Percentiles rank a stretch among this genome's conserved stretches.
phyloP scores from a whole-genome alignment of 2,888 invertebrate genomes.

The Plemyria rubiginata region DNA sequence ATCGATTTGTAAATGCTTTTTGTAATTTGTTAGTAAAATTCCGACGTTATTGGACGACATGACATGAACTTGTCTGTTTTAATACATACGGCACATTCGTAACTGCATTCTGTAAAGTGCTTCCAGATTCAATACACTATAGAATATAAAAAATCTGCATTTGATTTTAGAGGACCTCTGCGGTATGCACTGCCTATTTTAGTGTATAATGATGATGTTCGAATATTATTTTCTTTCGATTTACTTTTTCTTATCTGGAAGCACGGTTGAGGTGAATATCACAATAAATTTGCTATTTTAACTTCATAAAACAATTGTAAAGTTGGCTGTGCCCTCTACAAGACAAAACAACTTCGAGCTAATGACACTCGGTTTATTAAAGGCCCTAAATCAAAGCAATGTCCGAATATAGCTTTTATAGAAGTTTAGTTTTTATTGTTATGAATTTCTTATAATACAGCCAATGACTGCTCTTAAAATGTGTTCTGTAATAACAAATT shows the following conservation, averaged over 20 bases:
- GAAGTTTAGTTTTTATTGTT: conserved; percentile 45
- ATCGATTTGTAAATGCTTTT: conserved; percentile 54
- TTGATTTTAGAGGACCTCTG: too few relatives aligned
- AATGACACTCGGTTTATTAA: not conserved
- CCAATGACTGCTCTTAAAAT: conserved; percentile 77
- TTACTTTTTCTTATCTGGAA: not conserved
- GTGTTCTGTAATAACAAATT: conserved; percentile 78
- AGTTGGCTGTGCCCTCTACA: not conserved
- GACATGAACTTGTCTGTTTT: not conserved
- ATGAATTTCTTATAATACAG: conserved; percentile 56
- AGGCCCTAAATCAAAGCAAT: conserved; percentile 1
- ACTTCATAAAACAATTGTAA: not conserved
- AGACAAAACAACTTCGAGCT: not conserved
- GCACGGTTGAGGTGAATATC: not conserved
- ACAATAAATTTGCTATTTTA: not conserved
- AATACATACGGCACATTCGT: not conserved
- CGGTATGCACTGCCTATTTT: too few relatives aligned
- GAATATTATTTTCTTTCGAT: not conserved
- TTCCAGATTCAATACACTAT: not conserved
- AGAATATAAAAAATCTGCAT: too few relatives aligned
- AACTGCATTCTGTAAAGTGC: not conserved
- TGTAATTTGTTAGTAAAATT: conserved; percentile 58
- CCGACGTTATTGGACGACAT: conserved; percentile 49
- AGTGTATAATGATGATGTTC: too few relatives aligned
- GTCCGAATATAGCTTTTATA: conserved; percentile 15